Conservation (phyloP, 2,888 invertebrate genomes). For the Oligia latruncula region DNA sequence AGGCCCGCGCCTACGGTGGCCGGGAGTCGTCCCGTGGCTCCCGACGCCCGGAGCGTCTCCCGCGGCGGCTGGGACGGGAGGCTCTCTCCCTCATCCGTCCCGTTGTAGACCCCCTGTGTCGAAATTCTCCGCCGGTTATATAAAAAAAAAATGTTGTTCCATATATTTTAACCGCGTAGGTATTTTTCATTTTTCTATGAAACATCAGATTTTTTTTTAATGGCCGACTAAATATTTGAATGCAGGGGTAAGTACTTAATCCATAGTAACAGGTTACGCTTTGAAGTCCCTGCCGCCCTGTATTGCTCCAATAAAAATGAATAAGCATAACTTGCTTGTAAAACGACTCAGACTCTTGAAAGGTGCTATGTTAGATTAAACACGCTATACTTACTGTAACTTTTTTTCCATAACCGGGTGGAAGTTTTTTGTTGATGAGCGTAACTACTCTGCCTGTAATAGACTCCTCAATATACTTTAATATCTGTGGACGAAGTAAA, state of each 20-base stretch:
- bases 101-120: too few relatives aligned
- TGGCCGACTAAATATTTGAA: too few relatives aligned
- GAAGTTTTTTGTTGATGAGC: constrained; percentile 49
- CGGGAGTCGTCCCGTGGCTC: too few relatives aligned
- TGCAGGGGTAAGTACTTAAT: too few relatives aligned
- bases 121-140: neutral
- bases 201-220: too few relatives aligned
- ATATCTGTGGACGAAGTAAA: constrained; percentile 67
- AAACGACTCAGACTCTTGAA: neutral
- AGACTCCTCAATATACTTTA: constrained; percentile 70
- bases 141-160: neutral
- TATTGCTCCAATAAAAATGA: neutral
- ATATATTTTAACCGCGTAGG: too few relatives aligned
- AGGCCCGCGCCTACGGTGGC: too few relatives aligned
- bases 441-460: constrained; percentile 65
- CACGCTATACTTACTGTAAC: constrained; percentile 65
- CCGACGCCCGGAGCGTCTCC: too few relatives aligned
- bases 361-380: neutral
- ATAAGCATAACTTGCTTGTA: neutral
- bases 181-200: neutral
- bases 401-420: constrained; percentile 60
- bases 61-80: too few relatives aligned
- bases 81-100: too few relatives aligned
- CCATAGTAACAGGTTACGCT: neutral
- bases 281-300: too few relatives aligned